Evolutionary conservation across 2,888 invertebrate species (phyloP).

Genomic region (Himalopsyche tibetana): DNA sequence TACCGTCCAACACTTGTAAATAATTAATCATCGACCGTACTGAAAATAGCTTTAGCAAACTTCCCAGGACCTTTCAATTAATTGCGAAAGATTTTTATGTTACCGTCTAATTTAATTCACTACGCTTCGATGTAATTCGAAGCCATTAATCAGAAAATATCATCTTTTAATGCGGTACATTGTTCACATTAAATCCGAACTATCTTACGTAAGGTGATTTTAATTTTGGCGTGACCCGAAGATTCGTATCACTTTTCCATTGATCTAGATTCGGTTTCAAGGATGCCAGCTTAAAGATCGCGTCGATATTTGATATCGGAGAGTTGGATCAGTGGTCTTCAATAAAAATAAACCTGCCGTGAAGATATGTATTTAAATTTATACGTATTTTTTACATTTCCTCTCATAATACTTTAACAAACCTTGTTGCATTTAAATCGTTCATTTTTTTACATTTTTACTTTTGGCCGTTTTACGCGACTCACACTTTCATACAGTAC

Average conservation of each 20-base stretch:
- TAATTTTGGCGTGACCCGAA: slow-evolving; percentile 2
- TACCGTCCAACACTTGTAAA: too few relatives aligned
- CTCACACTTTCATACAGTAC: too few relatives aligned
- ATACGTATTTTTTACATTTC: too few relatives aligned
- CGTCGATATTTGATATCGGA: slow-evolving; percentile 5
- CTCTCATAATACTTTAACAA: too few relatives aligned
- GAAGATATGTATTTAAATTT: too few relatives aligned
- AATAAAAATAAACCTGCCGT: background rate
- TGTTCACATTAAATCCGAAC: background rate
- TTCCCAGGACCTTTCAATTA: slow-evolving; percentile 20
- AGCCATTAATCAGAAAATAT: slow-evolving; percentile 13
- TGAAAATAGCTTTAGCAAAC: too few relatives aligned
- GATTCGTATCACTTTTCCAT: background rate
- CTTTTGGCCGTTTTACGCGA: too few relatives aligned
- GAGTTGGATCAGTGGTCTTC: background rate
- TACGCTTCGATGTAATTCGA: slow-evolving; percentile 16
- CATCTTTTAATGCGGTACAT: background rate
- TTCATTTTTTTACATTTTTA: too few relatives aligned
- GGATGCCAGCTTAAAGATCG: slow-evolving; percentile 17
- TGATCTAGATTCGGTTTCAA: slow-evolving; percentile 30
- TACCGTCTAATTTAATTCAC: background rate
- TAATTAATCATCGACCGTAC: too few relatives aligned
- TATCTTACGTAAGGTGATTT: background rate
- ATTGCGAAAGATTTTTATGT: background rate
- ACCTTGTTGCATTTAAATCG: too few relatives aligned